Percentiles rank a stretch among this genome's conserved stretches.
phyloP scores from a whole-genome alignment of 2,797 vertebrate species.

The Sebastes itinus region DNA sequence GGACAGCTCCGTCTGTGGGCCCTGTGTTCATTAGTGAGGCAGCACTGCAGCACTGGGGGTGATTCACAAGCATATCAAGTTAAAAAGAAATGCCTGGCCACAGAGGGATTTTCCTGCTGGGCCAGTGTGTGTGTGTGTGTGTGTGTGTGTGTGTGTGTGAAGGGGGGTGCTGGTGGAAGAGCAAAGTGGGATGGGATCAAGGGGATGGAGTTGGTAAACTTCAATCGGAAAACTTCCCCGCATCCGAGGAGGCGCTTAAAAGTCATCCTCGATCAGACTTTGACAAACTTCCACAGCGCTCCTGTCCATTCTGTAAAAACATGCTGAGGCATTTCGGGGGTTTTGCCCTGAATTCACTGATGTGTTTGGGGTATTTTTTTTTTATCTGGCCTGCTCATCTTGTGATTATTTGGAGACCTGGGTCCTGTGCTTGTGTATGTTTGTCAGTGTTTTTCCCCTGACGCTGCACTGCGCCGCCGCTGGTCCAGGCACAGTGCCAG shows the following conservation, averaged over 20 bases:
- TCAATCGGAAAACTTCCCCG: constrained; percentile 65
- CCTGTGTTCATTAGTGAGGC: constrained; percentile 81
- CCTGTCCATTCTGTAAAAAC: constrained; percentile 6
- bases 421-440: constrained; percentile 61
- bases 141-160: background rate
- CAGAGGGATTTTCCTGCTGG: constrained; percentile 80
- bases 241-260: constrained; percentile 51
- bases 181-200: constrained; percentile 61
- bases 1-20: constrained; percentile 72
- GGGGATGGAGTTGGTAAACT: constrained; percentile 67
- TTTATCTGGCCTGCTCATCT: constrained; percentile 58
- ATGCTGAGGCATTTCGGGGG: constrained; percentile 10
- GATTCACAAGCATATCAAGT: constrained; percentile 86
- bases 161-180: constrained; percentile 19
- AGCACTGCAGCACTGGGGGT: constrained; percentile 72
- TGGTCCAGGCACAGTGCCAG: constrained; percentile 68
- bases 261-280: constrained; percentile 36
- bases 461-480: constrained; percentile 42
- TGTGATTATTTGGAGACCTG: constrained; percentile 65
- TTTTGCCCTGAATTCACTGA: constrained; percentile 3
- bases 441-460: constrained; percentile 67
- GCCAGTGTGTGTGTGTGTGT: constrained; percentile 14
- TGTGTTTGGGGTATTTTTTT: constrained; percentile 9
- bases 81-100: constrained; percentile 80
- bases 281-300: constrained; percentile 2